A percentile compares a stretch with the other conserved stretches of the same genome.
These are phyloP conservation scores for Leptopterna dolabrata DNA, from an alignment of 2,888 invertebrate species.

Conservation along the genomic window DNA sequence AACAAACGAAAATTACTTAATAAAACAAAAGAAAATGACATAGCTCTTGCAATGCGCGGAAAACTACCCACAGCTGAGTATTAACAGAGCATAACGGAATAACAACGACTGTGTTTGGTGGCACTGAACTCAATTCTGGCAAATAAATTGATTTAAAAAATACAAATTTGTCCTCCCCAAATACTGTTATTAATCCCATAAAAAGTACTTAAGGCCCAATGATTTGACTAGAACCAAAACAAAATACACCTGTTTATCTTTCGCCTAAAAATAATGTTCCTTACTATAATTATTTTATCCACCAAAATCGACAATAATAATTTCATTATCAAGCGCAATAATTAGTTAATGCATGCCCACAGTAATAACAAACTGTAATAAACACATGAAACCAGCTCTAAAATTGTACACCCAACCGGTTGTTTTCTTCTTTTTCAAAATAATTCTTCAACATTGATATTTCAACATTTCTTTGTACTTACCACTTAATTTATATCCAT, in stretches of 20 bases:
- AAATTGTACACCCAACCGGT: background rate
- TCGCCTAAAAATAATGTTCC: background rate
- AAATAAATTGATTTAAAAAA: background rate
- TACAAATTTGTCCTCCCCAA: background rate
- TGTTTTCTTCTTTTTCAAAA: background rate
- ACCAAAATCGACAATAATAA: background rate
- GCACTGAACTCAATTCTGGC: background rate
- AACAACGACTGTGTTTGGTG: background rate
- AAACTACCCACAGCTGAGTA: background rate
- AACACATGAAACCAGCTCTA: background rate
- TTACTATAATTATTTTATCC: background rate
- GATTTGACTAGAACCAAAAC: conserved; percentile 32
- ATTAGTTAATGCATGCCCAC: conserved; percentile 25
- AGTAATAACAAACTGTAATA: conserved; percentile 4
- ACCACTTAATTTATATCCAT: conserved; percentile 21
- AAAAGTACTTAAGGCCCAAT: conserved; percentile 30
- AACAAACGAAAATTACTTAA: background rate
- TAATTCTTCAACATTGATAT: background rate
- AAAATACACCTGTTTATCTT: background rate
- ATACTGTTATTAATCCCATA: background rate
- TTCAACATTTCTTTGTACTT: conserved; percentile 8
- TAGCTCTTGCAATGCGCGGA: background rate
- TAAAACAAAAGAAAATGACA: background rate
- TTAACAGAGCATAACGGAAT: background rate
- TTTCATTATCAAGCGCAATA: background rate